These are phyloP conservation scores for Ormyrus rosae DNA, from an alignment of 2,888 invertebrate genomes.

Conservation along the genomic window DNA sequence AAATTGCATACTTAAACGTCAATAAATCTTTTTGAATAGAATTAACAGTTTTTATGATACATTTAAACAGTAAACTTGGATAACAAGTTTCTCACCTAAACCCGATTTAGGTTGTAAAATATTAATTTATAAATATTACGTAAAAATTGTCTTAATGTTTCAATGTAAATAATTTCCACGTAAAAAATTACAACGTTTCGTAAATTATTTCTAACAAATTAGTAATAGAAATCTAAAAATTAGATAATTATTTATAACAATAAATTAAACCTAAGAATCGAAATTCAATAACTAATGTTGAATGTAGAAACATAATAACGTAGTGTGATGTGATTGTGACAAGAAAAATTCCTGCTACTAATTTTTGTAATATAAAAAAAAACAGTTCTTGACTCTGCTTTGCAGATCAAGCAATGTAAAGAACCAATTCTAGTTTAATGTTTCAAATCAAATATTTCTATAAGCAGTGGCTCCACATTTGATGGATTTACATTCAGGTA, in stretches of 20 bases:
- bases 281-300: not conserved
- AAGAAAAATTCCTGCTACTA: not conserved
- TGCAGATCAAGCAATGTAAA: constrained; percentile 6
- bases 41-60: constrained; percentile 38
- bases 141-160: constrained; percentile 22
- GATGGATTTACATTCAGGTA: constrained; percentile 95
- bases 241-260: constrained; percentile 22
- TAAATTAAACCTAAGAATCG: not conserved
- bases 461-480: constrained; percentile 92
- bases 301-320: constrained; percentile 12
- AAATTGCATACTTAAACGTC: constrained; percentile 5
- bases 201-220: constrained; percentile 34
- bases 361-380: constrained; percentile 13
- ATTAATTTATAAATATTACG: constrained; percentile 30
- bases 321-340: not conserved
- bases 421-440: constrained; percentile 67
- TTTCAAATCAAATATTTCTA: constrained; percentile 97
- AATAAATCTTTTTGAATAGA: constrained; percentile 22
- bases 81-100: constrained; percentile 29
- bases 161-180: constrained; percentile 10
- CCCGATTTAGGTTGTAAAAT: constrained; percentile 25
- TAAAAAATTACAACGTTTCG: constrained; percentile 39
- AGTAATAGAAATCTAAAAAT: constrained; percentile 5
- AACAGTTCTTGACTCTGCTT: constrained; percentile 22
- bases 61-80: constrained; percentile 24